phyloP scores from a whole-genome alignment of 2,113 vertebrate species.

The Tor tambroides region DNA sequence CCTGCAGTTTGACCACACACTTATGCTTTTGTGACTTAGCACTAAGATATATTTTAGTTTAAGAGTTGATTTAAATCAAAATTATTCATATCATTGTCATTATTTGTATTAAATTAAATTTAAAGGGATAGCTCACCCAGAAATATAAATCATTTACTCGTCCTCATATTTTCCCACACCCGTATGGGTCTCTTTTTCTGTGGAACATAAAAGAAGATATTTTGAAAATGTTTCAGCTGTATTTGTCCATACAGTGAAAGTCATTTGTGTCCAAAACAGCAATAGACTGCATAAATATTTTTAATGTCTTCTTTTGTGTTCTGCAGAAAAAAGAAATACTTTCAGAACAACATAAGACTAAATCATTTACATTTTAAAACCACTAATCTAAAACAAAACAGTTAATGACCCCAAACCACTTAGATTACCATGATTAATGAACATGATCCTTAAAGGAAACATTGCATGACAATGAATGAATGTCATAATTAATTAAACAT shows the following conservation, averaged over 20 bases:
- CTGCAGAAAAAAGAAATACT: no score
- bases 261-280: background rate
- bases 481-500: slow-evolving; percentile 48
- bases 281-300: background rate
- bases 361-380: no score
- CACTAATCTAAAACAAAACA: slow-evolving; percentile 16
- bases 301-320: background rate
- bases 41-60: background rate
- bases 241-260: background rate
- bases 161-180: background rate
- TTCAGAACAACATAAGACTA: no score
- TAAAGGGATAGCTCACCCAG: background rate
- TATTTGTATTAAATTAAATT: background rate
- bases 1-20: background rate
- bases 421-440: slow-evolving; percentile 37
- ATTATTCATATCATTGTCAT: background rate
- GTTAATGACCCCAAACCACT: slow-evolving; percentile 12
- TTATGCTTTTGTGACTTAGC: background rate
- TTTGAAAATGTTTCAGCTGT: background rate
- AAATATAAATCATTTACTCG: background rate
- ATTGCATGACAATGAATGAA: slow-evolving; percentile 42
- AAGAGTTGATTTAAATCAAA: background rate
- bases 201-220: background rate
- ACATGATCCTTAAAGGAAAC: slow-evolving; percentile 44
- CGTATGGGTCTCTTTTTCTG: background rate